A percentile compares a stretch with the other conserved stretches of the same genome.
phyloP scores from a whole-genome alignment of 1,140 invertebrate genomes.

The Catajapyx aquilonaris region DNA sequence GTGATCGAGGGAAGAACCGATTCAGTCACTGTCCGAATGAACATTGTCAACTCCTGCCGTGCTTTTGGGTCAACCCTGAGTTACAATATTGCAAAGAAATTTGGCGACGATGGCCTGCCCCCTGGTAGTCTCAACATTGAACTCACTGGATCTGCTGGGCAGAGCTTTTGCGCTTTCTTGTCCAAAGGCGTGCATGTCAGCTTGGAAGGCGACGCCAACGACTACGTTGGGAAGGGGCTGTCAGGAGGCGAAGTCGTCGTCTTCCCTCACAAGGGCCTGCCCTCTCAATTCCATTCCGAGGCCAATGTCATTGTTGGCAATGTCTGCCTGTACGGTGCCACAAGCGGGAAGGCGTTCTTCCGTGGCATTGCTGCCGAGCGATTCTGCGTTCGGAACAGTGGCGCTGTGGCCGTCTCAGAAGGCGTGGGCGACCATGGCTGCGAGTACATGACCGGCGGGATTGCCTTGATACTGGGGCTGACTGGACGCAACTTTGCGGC shows the following conservation, averaged over 20 bases:
- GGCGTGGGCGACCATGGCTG: slow-evolving; percentile 97
- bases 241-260: slow-evolving; percentile 91
- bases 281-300: slow-evolving; percentile 58
- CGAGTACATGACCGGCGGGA: slow-evolving; percentile 98
- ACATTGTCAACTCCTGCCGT: slow-evolving; percentile 76
- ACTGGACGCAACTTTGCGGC: slow-evolving; percentile 96
- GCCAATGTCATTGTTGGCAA: slow-evolving; percentile 96
- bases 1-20: slow-evolving; percentile 50
- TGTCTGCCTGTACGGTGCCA: slow-evolving; percentile 94
- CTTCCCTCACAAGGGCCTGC: slow-evolving; percentile 68
- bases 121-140: slow-evolving; percentile 63
- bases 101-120: slow-evolving; percentile 70
- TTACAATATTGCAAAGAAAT: slow-evolving; percentile 84
- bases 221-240: slow-evolving; percentile 92
- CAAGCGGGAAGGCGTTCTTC: slow-evolving; percentile 83
- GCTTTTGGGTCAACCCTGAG: slow-evolving; percentile 85
- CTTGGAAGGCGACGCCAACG: slow-evolving; percentile 93
- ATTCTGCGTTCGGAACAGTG: slow-evolving; percentile 95
- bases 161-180: slow-evolving; percentile 98
- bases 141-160: slow-evolving; percentile 85
- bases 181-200: slow-evolving; percentile 71
- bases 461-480: slow-evolving; percentile 73
- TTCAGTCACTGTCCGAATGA: slow-evolving; percentile 49
- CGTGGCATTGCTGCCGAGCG: slow-evolving; percentile 91
- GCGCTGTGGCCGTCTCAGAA: slow-evolving; percentile 58